These are phyloP conservation scores for Phasia obesa DNA, from an alignment of 2,888 invertebrate genomes.

Conservation along the genomic window DNA sequence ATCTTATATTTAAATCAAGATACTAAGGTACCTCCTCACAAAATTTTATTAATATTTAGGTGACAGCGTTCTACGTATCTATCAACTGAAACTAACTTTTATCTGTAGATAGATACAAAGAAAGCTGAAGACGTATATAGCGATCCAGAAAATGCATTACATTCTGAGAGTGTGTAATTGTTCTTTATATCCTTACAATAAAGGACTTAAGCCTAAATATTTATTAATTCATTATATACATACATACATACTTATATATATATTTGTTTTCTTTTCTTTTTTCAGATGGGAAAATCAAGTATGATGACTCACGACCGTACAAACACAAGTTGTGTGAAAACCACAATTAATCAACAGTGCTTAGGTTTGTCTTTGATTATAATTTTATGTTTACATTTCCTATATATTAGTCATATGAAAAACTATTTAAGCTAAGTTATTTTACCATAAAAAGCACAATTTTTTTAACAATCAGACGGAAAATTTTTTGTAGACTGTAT, in stretches of 20 bases:
- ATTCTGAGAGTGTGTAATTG: no score
- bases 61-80: no score
- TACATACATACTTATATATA: background rate
- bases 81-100: no score
- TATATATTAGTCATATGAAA: conserved; percentile 27
- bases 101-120: no score
- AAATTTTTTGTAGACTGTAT: conserved; percentile 78
- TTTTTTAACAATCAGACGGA: conserved; percentile 74
- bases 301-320: conserved; percentile 80
- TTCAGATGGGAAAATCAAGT: conserved; percentile 82
- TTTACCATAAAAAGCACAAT: conserved; percentile 15
- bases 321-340: conserved; percentile 80
- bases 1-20: no score
- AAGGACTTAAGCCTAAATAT: no score
- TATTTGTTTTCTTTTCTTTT: background rate
- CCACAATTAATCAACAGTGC: conserved; percentile 81
- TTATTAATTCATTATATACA: no score
- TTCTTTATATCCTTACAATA: no score
- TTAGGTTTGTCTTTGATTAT: conserved; percentile 82
- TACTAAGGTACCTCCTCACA: no score
- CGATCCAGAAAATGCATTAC: no score
- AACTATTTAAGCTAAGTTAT: conserved; percentile 73
- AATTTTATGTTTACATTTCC: conserved; percentile 56
- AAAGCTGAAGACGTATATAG: no score
- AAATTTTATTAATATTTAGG: no score